Evolutionary conservation across 2,797 vertebrate genomes (phyloP).

Genomic region (Oreochromis mossambicus): DNA sequence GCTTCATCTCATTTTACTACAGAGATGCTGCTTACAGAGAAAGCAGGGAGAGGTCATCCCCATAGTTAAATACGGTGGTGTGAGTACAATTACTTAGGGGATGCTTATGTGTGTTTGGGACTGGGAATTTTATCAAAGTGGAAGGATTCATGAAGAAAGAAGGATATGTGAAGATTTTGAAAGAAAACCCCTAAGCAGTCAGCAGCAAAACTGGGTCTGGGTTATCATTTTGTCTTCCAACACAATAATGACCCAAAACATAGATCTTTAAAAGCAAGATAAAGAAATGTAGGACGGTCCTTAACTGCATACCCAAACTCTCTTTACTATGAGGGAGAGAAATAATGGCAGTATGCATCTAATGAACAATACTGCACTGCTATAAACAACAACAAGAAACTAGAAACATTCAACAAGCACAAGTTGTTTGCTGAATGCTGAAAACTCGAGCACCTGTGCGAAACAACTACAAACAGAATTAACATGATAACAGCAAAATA

Average conservation of each 20-base stretch:
- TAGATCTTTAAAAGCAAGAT: not conserved
- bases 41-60: not conserved
- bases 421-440: not conserved
- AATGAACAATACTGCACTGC: not conserved
- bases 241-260: not conserved
- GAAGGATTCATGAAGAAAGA: not conserved
- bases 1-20: not conserved
- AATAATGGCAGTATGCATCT: not conserved
- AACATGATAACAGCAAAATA: not conserved
- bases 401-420: not conserved
- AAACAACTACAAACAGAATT: not conserved
- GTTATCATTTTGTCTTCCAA: not conserved
- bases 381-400: not conserved
- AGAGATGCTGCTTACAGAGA: not conserved
- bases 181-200: not conserved
- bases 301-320: not conserved
- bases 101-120: not conserved
- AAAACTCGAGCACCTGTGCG: not conserved
- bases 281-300: not conserved
- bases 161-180: not conserved
- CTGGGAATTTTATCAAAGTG: rapidly evolving
- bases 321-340: not conserved
- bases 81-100: not conserved
- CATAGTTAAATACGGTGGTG: not conserved
- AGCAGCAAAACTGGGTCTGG: not conserved